Conservation (phyloP, 2,113 vertebrate species). For the Neomonachus schauinslandi region DNA sequence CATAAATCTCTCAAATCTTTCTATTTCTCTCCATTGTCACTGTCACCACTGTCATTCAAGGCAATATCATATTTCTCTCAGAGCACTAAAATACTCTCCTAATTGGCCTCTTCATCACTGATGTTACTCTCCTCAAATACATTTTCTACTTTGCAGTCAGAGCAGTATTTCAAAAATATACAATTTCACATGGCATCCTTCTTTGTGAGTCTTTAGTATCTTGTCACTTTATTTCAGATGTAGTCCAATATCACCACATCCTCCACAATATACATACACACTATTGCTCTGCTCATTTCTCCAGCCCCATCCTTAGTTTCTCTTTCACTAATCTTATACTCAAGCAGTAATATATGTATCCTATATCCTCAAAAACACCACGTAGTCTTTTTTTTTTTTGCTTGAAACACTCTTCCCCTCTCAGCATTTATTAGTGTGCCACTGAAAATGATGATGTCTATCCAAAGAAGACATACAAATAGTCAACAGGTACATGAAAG, state of each 20-base stretch:
- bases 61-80: neutral
- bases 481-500: neutral
- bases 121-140: neutral
- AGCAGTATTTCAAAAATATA: conserved; percentile 18
- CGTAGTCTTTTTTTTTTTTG: neutral
- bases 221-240: neutral
- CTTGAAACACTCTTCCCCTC: neutral
- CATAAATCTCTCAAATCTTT: neutral
- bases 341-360: neutral
- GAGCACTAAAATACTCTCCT: neutral
- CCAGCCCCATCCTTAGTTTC: neutral
- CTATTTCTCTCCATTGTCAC: neutral
- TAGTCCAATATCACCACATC: neutral
- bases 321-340: neutral
- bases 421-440: neutral
- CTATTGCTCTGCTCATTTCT: neutral
- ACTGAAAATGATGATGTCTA: neutral
- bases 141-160: conserved; percentile 4
- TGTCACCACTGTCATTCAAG: neutral
- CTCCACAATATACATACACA: neutral
- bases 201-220: neutral
- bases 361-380: neutral
- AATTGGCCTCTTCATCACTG: conserved; percentile 14
- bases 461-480: neutral
- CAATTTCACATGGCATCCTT: neutral